A percentile compares a stretch with the other conserved stretches of the same genome.
phyloP scores from a whole-genome alignment of 1,140 invertebrate species.

The Cotesia typhae region DNA sequence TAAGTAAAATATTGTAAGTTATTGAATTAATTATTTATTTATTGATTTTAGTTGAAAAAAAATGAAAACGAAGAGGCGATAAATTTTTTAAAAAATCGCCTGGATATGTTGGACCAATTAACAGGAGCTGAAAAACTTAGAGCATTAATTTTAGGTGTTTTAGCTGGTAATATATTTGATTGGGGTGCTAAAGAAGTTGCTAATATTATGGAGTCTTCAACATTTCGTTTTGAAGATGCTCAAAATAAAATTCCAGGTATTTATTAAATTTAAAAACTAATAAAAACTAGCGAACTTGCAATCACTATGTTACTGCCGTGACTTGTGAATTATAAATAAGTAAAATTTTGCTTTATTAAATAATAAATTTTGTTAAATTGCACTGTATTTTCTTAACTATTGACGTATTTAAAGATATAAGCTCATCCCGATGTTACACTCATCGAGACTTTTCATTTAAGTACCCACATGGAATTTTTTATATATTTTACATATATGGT shows the following conservation, averaged over 20 bases:
- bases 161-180: constrained; percentile 94
- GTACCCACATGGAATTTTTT: no score
- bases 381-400: no score
- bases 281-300: no score
- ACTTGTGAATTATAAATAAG: no score
- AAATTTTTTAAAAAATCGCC: constrained; percentile 62
- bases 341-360: no score
- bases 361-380: no score
- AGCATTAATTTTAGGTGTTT: constrained; percentile 69
- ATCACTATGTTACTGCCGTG: no score
- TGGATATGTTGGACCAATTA: constrained; percentile 69
- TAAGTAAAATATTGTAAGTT: constrained; percentile 26
- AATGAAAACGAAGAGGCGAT: constrained; percentile 75
- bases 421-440: no score
- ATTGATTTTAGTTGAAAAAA: constrained; percentile 70
- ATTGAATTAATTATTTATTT: constrained; percentile 14
- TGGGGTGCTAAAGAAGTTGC: constrained; percentile 93
- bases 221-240: constrained; percentile 85
- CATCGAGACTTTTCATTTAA: no score
- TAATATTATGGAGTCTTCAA: constrained; percentile 78
- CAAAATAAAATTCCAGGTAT: constrained; percentile 75
- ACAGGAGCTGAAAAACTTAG: constrained; percentile 66
- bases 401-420: no score
- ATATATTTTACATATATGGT: no score
- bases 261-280: constrained; percentile 5